Evolutionary conservation across 2,797 vertebrate genomes (phyloP).

Genomic region (Netta rufina): DNA sequence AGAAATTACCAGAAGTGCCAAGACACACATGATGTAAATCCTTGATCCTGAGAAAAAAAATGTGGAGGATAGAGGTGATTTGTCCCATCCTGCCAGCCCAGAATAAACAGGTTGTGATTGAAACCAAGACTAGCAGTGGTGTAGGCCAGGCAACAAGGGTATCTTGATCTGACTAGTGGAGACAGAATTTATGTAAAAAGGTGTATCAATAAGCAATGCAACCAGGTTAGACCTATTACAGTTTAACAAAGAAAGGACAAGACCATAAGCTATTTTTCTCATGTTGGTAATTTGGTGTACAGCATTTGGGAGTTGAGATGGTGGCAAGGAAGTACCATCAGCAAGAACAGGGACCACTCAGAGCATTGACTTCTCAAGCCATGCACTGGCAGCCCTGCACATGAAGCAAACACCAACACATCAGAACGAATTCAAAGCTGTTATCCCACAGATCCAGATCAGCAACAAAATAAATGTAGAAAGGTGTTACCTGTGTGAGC

Average conservation of each 20-base stretch:
- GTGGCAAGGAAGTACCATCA: not conserved
- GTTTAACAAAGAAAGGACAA: not conserved
- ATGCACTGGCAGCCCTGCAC: not conserved
- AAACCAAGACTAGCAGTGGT: not conserved
- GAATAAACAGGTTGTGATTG: not conserved
- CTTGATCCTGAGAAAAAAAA: not conserved
- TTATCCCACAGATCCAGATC: not conserved
- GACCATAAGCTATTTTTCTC: not conserved
- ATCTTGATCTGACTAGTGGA: not conserved
- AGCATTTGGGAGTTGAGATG: not conserved
- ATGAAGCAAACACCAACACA: not conserved
- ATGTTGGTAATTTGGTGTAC: not conserved
- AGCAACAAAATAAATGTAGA: not conserved
- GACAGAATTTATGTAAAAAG: not conserved
- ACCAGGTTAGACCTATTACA: not conserved
- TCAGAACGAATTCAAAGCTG: not conserved
- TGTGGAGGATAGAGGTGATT: not conserved
- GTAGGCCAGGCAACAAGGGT: not conserved
- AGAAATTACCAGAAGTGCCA: not conserved
- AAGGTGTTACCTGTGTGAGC: not conserved
- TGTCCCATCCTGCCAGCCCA: accelerated
- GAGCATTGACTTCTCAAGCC: not conserved
- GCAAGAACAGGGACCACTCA: not conserved
- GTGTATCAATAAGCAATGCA: not conserved
- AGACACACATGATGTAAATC: not conserved